These are phyloP conservation scores for Mythimna pallens DNA, from an alignment of 2,888 invertebrate genomes.

Conservation along the genomic window DNA sequence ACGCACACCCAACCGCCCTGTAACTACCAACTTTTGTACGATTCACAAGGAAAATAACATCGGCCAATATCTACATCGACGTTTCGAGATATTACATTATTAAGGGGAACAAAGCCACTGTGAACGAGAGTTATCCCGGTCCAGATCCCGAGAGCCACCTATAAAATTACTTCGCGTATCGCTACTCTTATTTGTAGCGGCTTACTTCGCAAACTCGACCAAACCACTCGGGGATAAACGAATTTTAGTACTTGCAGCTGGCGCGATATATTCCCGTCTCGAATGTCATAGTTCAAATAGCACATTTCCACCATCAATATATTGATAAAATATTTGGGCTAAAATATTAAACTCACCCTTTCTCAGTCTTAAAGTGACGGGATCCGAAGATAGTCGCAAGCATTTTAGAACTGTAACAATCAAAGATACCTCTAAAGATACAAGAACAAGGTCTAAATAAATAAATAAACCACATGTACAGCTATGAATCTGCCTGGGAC, in stretches of 20 bases:
- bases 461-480: conserved; percentile 52
- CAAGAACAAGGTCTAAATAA: neutral
- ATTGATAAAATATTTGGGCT: conserved; percentile 60
- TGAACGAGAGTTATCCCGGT: conserved; percentile 75
- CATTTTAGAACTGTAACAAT: conserved; percentile 97
- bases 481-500: conserved; percentile 31
- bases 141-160: conserved; percentile 81
- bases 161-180: conserved; percentile 81
- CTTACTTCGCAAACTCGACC: conserved; percentile 79
- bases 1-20: conserved; percentile 57
- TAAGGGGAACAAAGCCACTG: conserved; percentile 79
- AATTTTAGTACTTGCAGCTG: conserved; percentile 82
- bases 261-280: conserved; percentile 64
- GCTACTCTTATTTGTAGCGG: conserved; percentile 81
- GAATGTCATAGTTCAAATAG: conserved; percentile 73
- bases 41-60: conserved; percentile 42
- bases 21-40: conserved; percentile 50
- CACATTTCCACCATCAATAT: conserved; percentile 52
- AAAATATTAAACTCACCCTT: conserved; percentile 93
- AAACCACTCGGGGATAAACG: conserved; percentile 80
- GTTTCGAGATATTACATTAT: conserved; percentile 73
- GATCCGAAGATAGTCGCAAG: conserved; percentile 97
- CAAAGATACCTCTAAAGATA: conserved; percentile 51
- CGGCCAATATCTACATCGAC: conserved; percentile 39
- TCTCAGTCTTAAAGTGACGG: conserved; percentile 97